Conservation (phyloP, 2,888 invertebrate species). For the Flexamia atlantica region DNA sequence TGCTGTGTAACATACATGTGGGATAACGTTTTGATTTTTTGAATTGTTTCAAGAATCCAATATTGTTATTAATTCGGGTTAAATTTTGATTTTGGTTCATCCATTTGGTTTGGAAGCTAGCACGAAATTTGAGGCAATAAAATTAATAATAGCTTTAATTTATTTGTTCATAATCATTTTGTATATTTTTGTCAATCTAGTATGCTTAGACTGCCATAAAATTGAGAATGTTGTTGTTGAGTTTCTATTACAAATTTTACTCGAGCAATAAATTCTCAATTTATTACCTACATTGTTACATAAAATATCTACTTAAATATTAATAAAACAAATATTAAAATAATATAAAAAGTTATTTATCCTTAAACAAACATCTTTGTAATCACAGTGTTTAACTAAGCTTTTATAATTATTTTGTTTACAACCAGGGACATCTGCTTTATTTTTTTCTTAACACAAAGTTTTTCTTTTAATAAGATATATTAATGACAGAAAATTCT, state of each 20-base stretch:
- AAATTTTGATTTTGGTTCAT: neutral
- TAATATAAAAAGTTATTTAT: constrained; percentile 1
- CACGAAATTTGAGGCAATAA: neutral
- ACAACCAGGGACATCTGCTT: neutral
- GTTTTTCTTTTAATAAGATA: too few relatives aligned
- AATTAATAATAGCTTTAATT: neutral
- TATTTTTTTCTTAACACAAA: neutral
- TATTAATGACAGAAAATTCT: too few relatives aligned
- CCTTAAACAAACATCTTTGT: neutral
- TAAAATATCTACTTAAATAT: neutral
- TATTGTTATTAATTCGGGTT: neutral
- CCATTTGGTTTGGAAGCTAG: neutral
- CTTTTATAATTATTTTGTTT: neutral
- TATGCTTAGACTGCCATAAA: constrained; percentile 17
- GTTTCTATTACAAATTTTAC: neutral
- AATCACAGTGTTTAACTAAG: neutral
- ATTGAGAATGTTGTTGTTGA: constrained; percentile 23
- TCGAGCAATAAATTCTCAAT: constrained; percentile 32
- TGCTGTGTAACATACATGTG: constrained; percentile 46
- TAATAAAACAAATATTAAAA: neutral
- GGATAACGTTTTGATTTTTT: neutral
- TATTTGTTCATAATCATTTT: constrained; percentile 5
- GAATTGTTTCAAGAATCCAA: neutral
- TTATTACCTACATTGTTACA: neutral
- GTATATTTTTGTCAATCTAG: constrained; percentile 1